A percentile compares a stretch with the other conserved stretches of the same genome.
These are phyloP conservation scores for Sprattus sprattus DNA, from an alignment of 2,113 vertebrate genomes.

Conservation along the genomic window DNA sequence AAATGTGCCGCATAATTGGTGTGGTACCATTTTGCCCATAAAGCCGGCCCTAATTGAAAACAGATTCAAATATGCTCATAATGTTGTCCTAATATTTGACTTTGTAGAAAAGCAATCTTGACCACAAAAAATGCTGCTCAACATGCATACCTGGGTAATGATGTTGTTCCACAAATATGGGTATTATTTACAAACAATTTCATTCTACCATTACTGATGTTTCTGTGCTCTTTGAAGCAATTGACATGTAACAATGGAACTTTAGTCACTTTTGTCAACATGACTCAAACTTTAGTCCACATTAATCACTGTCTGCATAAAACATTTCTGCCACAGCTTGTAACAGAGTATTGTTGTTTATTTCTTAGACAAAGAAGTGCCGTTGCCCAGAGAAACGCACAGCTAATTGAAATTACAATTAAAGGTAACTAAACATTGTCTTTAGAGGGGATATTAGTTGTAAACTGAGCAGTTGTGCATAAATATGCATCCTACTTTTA, in stretches of 20 bases:
- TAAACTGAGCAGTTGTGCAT: neutral
- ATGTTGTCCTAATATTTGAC: neutral
- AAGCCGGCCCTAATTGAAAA: neutral
- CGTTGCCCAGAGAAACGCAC: constrained; percentile 53
- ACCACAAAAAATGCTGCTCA: neutral
- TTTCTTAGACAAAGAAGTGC: constrained; percentile 51
- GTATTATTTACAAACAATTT: neutral
- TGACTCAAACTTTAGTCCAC: neutral
- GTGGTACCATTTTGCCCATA: constrained; percentile 19
- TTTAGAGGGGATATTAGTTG: neutral
- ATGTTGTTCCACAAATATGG: neutral
- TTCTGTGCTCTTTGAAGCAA: neutral
- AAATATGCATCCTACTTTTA: neutral
- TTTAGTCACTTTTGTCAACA: neutral
- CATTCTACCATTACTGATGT: neutral
- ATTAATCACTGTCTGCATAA: neutral
- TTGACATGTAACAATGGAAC: neutral
- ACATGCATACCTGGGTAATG: constrained; percentile 6
- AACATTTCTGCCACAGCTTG: neutral
- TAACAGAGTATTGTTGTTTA: neutral
- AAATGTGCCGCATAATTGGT: constrained; percentile 9
- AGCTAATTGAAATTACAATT: constrained; percentile 68
- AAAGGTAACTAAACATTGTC: constrained; percentile 57
- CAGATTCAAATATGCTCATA: constrained; percentile 17
- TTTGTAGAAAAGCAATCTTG: neutral